Base-by-base conservation (phyloP, 2,797 vertebrate species). In the Molossus alvarezi region DNA sequence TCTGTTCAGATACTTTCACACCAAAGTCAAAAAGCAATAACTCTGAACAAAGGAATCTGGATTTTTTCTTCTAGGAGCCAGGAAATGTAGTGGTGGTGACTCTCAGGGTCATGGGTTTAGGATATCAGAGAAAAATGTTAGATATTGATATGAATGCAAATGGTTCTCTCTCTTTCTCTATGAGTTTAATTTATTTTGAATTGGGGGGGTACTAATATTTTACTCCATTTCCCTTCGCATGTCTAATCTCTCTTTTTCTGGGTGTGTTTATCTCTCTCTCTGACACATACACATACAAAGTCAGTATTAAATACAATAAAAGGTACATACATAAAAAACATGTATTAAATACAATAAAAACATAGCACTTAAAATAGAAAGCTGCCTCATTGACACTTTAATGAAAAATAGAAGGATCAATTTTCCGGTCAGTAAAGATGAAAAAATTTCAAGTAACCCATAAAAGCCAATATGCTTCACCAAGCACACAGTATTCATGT, bases 391-490 rank as follows among this genome's bases (percentile, higher is more conserved):
- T 87, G 58, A 86, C 58, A 88, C 20, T 81, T 92, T 64, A 62
- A 92, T 72, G 80, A 85, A 95, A 87, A 25, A 93, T 6, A 88
- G 37, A 87, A 90, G 21, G 62, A 95, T 64, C 64, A 76, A 90
- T 82, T 94, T 93, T 96, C 51, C 37, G 53, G 90, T n/a, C 67
- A 83, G 25, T 80, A 33, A 48, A 92, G 79, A 95, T 76, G 75
- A 94, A 53, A 89, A 92, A 90, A 85, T 92, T 92, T 97, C 81
- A 77, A 92, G 51, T 92, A 88, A 92, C 65, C 65, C 60, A 94
- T 88, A 80, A 79, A 62, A 92, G 18, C 41, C 13, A 6, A 77
- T 60, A 75, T 75, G 48, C 64, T 84, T 92, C 20, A 77, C 41
- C 9, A 77, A 84, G 20, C n/a, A 92, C 23, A 96, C 3, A 67